Evolutionary conservation across 2,113 vertebrate species (phyloP), one percentile per base, ranked within the genome.

Genomic region (Zosterops borbonicus): DNA sequence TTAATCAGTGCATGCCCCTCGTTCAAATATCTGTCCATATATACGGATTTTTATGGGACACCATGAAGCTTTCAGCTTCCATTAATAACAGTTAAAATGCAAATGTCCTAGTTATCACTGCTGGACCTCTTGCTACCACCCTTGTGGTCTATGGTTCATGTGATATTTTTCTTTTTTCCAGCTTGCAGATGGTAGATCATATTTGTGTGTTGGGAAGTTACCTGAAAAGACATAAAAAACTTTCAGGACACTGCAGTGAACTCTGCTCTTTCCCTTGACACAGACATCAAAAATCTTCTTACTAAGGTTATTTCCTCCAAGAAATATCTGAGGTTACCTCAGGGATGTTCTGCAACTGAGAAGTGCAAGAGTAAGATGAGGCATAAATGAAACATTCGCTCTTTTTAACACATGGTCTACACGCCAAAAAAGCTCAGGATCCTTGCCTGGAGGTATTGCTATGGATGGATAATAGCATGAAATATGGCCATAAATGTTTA

Each of bases 401-500:
- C 67, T 83, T 82, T 81, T 77, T 56, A 94, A 75, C 88, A 95
- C 14, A 23, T 67, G 56, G 56, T 39, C 68, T 74, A 71, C 64
- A 28, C 59, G 90, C 92, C 49, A 70, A 87, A 87, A 95, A 95
- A 81, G 42, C 83, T 77, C 67, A 87, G 60, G 52, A 83, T 49
- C 73, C n/a, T 77, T 87, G 79, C 88, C 88, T 71, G 37, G 25
- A 93, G 68, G 86, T 70, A 92, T 28, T 71, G 68, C 92, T 92
- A 41, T 8, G 25, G 79, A 69, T 31, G 49, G 96, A 92, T 92
- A 83, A 97, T 58, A 65, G 68, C 55, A 87, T 68, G 89, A 78
- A 80, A 81, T 80, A 65, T 9, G 53, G 58, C 73, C 69, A 85
- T 50, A 90, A 83, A 91, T 91, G 88, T 93, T 94, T 94, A 74